Conservation (phyloP, 2,888 invertebrate genomes). For the Agonopterix subpropinquella region DNA sequence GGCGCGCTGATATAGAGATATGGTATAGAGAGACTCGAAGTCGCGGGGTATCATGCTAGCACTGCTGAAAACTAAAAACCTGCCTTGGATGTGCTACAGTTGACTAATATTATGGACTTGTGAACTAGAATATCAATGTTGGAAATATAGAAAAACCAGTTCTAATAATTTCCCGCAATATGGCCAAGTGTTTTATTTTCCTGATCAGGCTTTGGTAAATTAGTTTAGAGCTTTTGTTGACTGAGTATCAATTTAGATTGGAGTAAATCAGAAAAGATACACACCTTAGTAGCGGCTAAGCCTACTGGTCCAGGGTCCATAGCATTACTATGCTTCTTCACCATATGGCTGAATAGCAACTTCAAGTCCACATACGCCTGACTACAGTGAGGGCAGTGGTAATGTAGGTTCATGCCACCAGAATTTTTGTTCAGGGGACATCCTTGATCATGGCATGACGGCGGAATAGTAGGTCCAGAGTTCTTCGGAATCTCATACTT, state of each 20-base stretch:
- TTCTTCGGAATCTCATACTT: constrained; percentile 53
- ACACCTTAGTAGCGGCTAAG: constrained; percentile 69
- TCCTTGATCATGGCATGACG: constrained; percentile 76
- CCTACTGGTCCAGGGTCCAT: constrained; percentile 61
- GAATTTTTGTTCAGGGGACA: constrained; percentile 64
- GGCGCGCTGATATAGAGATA: no score
- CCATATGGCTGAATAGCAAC: constrained; percentile 64
- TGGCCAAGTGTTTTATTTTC: no score
- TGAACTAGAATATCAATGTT: no score
- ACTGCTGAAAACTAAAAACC: no score
- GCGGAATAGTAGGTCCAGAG: constrained; percentile 66
- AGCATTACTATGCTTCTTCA: constrained; percentile 62
- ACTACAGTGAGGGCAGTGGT: constrained; percentile 65
- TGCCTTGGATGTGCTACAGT: no score
- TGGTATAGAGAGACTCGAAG: no score
- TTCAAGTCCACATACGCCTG: constrained; percentile 68
- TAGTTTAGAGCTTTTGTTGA: constrained; percentile 1
- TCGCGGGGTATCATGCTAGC: no score
- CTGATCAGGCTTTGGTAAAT: neutral
- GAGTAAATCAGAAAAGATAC: neutral
- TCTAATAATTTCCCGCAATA: no score
- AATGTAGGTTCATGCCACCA: constrained; percentile 65
- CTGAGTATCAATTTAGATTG: constrained; percentile 1
- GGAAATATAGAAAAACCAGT: no score
- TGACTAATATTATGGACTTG: no score